phyloP scores from a whole-genome alignment of 1,140 invertebrate species.

The Thaumatotibia leucotreta region DNA sequence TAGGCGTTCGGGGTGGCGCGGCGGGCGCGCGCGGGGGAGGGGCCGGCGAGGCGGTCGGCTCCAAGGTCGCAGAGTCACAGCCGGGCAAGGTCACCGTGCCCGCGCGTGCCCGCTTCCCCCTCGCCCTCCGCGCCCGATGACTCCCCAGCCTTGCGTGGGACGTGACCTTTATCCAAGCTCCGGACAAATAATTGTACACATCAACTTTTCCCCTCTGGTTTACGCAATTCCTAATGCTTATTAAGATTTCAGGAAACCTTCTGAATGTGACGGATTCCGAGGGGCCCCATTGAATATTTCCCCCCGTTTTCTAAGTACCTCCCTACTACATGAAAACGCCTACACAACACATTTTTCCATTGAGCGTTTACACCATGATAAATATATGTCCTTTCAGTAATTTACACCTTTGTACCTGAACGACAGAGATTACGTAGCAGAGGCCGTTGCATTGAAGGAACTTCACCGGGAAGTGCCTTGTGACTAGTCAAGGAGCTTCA shows the following conservation, averaged over 20 bases:
- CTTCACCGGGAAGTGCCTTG: not conserved
- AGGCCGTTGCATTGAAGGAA: not conserved
- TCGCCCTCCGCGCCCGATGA: constrained; percentile 44
- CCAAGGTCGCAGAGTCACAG: constrained; percentile 74
- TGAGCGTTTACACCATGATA: too few species aligned
- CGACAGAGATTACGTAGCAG: not conserved
- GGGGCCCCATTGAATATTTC: not conserved
- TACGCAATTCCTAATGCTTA: constrained; percentile 55
- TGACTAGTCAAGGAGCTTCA: not conserved
- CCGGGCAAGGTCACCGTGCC: constrained; percentile 71
- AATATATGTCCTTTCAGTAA: too few species aligned
- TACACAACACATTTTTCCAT: not conserved
- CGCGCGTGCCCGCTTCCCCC: constrained; percentile 58
- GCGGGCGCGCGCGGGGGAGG: constrained; percentile 25
- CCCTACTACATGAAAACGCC: not conserved
- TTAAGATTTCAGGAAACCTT: constrained; percentile 21
- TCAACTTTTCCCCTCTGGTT: constrained; percentile 7
- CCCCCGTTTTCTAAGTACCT: not conserved
- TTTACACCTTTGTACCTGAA: too few species aligned
- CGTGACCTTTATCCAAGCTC: constrained; percentile 72
- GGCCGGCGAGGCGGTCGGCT: constrained; percentile 42
- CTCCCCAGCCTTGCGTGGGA: constrained; percentile 70
- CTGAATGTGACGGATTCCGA: not conserved
- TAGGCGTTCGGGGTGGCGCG: constrained; percentile 33
- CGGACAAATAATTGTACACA: constrained; percentile 67